Evolutionary conservation across 2,113 vertebrate genomes (phyloP).

Genomic region (Natator depressus): DNA sequence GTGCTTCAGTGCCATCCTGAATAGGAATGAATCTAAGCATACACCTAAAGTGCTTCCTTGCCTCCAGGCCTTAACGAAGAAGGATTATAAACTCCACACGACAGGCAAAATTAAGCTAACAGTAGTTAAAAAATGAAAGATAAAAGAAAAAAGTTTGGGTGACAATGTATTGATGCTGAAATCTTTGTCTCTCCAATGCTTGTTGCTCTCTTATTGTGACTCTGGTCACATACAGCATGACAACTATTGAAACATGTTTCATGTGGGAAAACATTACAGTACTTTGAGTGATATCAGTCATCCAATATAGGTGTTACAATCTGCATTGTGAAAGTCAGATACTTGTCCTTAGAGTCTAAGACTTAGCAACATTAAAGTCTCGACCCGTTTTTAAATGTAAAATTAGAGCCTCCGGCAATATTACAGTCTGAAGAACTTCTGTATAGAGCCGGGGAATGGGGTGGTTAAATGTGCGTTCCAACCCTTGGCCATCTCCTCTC

Average conservation of each 20-base stretch:
- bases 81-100: neutral
- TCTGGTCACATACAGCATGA: neutral
- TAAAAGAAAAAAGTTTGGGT: neutral
- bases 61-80: neutral
- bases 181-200: neutral
- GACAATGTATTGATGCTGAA: neutral
- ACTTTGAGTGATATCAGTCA: neutral
- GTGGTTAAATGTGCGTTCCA: neutral
- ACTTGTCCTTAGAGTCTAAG: neutral
- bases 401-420: neutral
- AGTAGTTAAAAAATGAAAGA: neutral
- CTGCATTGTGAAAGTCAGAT: neutral
- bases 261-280: neutral
- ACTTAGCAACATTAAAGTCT: neutral
- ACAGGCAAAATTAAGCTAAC: neutral
- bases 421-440: neutral
- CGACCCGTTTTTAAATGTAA: neutral
- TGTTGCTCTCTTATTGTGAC: accelerated
- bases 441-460: neutral
- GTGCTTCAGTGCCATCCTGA: neutral
- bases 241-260: neutral
- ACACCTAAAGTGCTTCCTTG: neutral
- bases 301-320: neutral
- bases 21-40: neutral
- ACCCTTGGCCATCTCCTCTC: neutral